These are phyloP conservation scores for Heliconius melpomene DNA, from an alignment of 1,140 invertebrate species.

Conservation along the genomic window DNA sequence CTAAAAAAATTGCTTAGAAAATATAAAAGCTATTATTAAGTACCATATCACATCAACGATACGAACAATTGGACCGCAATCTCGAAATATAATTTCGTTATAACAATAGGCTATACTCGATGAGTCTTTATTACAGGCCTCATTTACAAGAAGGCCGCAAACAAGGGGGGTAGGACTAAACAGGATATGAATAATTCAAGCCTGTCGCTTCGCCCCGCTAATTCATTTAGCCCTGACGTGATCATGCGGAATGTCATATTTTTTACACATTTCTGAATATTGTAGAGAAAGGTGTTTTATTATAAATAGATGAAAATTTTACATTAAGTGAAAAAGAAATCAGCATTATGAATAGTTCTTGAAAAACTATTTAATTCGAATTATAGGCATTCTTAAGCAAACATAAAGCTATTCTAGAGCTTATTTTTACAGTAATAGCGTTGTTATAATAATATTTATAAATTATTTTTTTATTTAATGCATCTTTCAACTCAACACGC, in stretches of 20 bases:
- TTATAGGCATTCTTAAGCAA: too few species aligned
- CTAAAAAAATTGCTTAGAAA: neutral
- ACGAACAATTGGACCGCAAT: neutral
- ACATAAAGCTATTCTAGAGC: too few species aligned
- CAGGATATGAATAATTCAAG: constrained; percentile 15
- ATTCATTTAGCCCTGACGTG: constrained; percentile 9
- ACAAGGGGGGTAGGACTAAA: constrained; percentile 2
- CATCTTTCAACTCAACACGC: too few species aligned
- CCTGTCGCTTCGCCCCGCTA: constrained; percentile 14
- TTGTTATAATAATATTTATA: too few species aligned
- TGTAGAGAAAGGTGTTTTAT: neutral
- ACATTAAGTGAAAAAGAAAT: too few species aligned
- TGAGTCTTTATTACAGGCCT: constrained; percentile 13
- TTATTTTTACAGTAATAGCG: too few species aligned
- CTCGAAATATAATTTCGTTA: constrained; percentile 15
- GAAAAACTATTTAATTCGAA: too few species aligned
- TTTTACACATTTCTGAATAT: neutral
- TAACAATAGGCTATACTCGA: constrained; percentile 2
- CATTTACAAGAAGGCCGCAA: constrained; percentile 14
- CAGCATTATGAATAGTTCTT: too few species aligned
- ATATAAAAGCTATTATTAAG: neutral
- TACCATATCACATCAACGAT: neutral
- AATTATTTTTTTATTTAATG: too few species aligned
- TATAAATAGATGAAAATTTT: too few species aligned
- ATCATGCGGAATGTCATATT: neutral